These are phyloP conservation scores for Ambastaia sidthimunki DNA, from an alignment of 2,797 vertebrate genomes.

Conservation along the genomic window DNA sequence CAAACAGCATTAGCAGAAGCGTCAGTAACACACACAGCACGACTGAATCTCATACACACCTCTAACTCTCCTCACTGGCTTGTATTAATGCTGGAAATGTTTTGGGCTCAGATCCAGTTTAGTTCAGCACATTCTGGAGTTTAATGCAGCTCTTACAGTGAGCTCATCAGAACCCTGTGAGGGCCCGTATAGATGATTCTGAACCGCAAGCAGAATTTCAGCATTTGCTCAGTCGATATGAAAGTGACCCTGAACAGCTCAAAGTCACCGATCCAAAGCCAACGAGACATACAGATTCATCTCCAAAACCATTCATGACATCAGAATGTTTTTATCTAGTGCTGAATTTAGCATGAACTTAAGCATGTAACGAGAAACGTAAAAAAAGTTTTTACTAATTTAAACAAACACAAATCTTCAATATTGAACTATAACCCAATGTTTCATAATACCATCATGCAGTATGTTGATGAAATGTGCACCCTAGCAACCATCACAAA, in stretches of 20 bases:
- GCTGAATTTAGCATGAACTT: background rate
- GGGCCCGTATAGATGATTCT: constrained; percentile 14
- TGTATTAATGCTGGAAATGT: too few species aligned
- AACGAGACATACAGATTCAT: constrained; percentile 29
- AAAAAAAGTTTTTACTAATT: too few species aligned
- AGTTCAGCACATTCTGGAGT: constrained; percentile 35
- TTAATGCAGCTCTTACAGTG: constrained; percentile 36
- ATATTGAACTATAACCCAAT: too few species aligned
- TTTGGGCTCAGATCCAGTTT: constrained; percentile 26
- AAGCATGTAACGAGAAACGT: background rate
- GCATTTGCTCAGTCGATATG: constrained; percentile 40
- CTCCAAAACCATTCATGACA: constrained; percentile 12
- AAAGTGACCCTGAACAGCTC: constrained; percentile 40
- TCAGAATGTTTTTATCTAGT: constrained; percentile 22
- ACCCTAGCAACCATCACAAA: background rate
- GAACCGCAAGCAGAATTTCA: constrained; percentile 47
- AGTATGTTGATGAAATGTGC: too few species aligned
- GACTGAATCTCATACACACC: constrained; percentile 14
- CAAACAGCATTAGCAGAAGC: too few species aligned
- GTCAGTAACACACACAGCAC: too few species aligned
- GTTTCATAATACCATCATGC: too few species aligned
- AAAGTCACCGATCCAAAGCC: constrained; percentile 26
- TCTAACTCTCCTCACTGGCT: background rate
- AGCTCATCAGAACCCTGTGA: constrained; percentile 11
- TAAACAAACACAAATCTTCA: too few species aligned